These are phyloP conservation scores for Mya arenaria DNA, from an alignment of 1,140 invertebrate genomes.

Conservation along the genomic window DNA sequence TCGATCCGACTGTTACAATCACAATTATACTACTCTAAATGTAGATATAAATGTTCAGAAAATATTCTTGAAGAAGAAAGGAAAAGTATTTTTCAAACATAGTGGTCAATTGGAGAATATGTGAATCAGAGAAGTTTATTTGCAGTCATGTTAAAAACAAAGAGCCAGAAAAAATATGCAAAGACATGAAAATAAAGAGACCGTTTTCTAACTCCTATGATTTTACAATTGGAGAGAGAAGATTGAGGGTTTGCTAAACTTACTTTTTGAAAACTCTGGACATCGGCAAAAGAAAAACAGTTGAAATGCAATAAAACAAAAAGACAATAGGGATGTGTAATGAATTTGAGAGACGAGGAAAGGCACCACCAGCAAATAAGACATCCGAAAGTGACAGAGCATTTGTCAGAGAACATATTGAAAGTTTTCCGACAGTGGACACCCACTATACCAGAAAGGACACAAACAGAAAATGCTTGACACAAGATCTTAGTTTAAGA, in stretches of 20 bases:
- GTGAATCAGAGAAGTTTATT: conserved; percentile 39
- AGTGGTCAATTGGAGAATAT: conserved; percentile 13
- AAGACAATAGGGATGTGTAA: conserved; percentile 17
- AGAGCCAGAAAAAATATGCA: conserved; percentile 18
- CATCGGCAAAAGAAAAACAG: conserved; percentile 50
- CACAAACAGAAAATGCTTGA: conserved; percentile 49
- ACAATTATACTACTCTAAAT: too few relatives aligned
- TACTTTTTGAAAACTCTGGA: conserved; percentile 58
- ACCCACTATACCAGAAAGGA: conserved; percentile 57
- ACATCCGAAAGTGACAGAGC: conserved; percentile 4
- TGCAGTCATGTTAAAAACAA: conserved; percentile 35
- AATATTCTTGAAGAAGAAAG: conserved; percentile 53
- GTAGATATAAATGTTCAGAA: conserved; percentile 30
- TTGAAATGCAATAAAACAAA: too few relatives aligned
- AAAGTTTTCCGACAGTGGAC: conserved; percentile 51
- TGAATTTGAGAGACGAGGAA: conserved; percentile 48
- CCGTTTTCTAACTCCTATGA: conserved; percentile 5
- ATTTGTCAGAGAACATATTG: conserved; percentile 53
- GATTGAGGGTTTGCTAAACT: conserved; percentile 46
- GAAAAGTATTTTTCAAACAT: conserved; percentile 20
- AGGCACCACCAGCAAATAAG: conserved; percentile 48
- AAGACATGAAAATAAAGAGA: conserved; percentile 11
- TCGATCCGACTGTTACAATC: too few relatives aligned
- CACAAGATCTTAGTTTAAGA: conserved; percentile 37
- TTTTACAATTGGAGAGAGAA: background rate